These are phyloP conservation scores for Chironomus striatipennis DNA, from an alignment of 1,140 invertebrate species.

Conservation along the genomic window DNA sequence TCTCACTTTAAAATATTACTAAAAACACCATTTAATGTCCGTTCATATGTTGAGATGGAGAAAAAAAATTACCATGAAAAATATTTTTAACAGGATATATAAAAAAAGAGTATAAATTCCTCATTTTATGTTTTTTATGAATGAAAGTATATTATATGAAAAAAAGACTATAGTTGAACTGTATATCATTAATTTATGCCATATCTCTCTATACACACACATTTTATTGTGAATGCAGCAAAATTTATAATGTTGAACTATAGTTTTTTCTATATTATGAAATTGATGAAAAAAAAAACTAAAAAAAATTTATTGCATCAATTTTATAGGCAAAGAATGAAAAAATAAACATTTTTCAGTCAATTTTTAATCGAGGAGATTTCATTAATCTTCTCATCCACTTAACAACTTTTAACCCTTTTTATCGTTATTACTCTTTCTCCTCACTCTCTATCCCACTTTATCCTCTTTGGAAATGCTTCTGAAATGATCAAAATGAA, in stretches of 20 bases:
- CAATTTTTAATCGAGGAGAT: too few relatives aligned
- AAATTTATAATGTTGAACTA: too few relatives aligned
- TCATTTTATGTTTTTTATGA: slow-evolving; percentile 2
- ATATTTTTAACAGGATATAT: slow-evolving; percentile 9
- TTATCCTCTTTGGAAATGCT: background rate
- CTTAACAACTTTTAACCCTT: too few relatives aligned
- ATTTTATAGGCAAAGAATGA: too few relatives aligned
- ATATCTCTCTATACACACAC: slow-evolving; percentile 7
- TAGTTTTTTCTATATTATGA: too few relatives aligned
- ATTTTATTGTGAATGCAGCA: background rate
- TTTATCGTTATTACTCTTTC: background rate
- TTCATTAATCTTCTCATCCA: too few relatives aligned
- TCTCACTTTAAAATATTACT: slow-evolving; percentile 4
- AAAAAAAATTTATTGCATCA: too few relatives aligned
- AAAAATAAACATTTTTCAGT: too few relatives aligned
- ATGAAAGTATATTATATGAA: background rate
- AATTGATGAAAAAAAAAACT: too few relatives aligned
- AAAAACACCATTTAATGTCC: slow-evolving; percentile 13
- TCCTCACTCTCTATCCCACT: background rate
- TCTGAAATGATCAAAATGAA: slow-evolving; percentile 9
- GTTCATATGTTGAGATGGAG: background rate
- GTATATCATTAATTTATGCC: slow-evolving; percentile 2
- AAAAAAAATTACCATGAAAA: background rate
- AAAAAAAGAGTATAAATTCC: background rate
- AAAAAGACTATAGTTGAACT: slow-evolving; percentile 14